These are phyloP conservation scores for Manduca sexta DNA, from an alignment of 1,140 invertebrate genomes.

Conservation along the genomic window DNA sequence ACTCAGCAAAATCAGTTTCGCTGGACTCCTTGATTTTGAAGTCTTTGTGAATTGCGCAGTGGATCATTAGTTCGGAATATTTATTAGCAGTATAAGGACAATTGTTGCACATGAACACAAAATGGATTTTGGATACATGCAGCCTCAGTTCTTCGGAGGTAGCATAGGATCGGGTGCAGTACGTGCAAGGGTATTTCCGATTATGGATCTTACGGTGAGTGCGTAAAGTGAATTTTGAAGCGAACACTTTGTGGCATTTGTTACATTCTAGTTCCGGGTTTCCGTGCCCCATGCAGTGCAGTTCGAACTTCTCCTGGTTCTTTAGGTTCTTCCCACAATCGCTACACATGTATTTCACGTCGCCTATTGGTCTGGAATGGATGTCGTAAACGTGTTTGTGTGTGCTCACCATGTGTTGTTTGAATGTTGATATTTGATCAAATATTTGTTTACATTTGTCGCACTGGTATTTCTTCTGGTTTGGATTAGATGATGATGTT, in stretches of 20 bases:
- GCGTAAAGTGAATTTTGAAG: slow-evolving; percentile 58
- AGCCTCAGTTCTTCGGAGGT: slow-evolving; percentile 31
- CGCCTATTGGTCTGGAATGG: slow-evolving; percentile 4
- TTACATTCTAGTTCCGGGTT: slow-evolving; percentile 63
- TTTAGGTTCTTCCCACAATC: slow-evolving; percentile 60
- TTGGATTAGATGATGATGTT: slow-evolving; percentile 8
- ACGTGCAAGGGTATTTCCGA: slow-evolving; percentile 69
- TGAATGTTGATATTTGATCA: slow-evolving; percentile 44
- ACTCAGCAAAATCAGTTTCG: background rate
- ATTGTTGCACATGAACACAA: slow-evolving; percentile 39
- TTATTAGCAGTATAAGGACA: slow-evolving; percentile 35
- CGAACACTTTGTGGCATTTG: slow-evolving; percentile 65
- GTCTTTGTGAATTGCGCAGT: slow-evolving; percentile 24
- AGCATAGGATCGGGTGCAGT: slow-evolving; percentile 46
- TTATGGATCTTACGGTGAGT: slow-evolving; percentile 73
- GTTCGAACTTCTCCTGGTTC: slow-evolving; percentile 47
- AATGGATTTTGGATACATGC: slow-evolving; percentile 47
- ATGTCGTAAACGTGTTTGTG: slow-evolving; percentile 18
- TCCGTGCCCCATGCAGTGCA: slow-evolving; percentile 54
- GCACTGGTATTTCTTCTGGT: slow-evolving; percentile 55
- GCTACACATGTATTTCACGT: slow-evolving; percentile 42
- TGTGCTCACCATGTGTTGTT: slow-evolving; percentile 42
- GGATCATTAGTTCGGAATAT: slow-evolving; percentile 25
- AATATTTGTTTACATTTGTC: slow-evolving; percentile 62
- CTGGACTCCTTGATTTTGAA: background rate